A percentile compares a stretch with the other conserved stretches of the same genome.
These are phyloP conservation scores for Aplysia californica DNA, from an alignment of 1,140 invertebrate genomes.

Conservation along the genomic window DNA sequence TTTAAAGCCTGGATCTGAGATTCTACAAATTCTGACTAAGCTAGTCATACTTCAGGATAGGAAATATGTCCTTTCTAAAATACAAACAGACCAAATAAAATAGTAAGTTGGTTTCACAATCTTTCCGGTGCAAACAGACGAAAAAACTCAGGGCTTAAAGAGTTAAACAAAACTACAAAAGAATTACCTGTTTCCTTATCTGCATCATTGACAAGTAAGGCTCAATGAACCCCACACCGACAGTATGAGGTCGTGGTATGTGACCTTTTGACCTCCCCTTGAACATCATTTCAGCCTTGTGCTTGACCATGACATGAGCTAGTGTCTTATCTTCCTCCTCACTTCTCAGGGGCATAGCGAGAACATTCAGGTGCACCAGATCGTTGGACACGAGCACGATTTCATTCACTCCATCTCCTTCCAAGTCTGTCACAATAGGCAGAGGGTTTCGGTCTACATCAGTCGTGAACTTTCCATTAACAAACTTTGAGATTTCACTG, in stretches of 20 bases:
- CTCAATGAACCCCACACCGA: slow-evolving; percentile 50
- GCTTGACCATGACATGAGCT: slow-evolving; percentile 52
- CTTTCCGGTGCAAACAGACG: no score
- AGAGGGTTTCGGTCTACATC: slow-evolving; percentile 44
- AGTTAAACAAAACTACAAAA: not conserved
- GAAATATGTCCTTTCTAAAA: no score
- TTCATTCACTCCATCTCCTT: slow-evolving; percentile 59
- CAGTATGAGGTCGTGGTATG: slow-evolving; percentile 42
- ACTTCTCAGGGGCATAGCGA: slow-evolving; percentile 39
- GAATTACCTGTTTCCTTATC: slow-evolving; percentile 54
- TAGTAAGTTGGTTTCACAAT: no score
- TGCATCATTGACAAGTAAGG: slow-evolving; percentile 54
- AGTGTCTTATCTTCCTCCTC: slow-evolving; percentile 45
- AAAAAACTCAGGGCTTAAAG: not conserved
- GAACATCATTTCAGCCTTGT: slow-evolving; percentile 40
- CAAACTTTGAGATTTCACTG: slow-evolving; percentile 43
- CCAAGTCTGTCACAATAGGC: slow-evolving; percentile 56
- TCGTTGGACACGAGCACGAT: slow-evolving; percentile 54
- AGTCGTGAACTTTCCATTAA: slow-evolving; percentile 49
- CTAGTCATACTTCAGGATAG: no score
- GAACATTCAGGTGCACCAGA: slow-evolving; percentile 41
- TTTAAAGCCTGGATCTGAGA: no score
- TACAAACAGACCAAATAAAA: no score
- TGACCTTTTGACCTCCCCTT: slow-evolving; percentile 29
- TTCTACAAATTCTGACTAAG: no score